Evolutionary conservation across 2,888 invertebrate species (phyloP).

Genomic region (Polia nebulosa): DNA sequence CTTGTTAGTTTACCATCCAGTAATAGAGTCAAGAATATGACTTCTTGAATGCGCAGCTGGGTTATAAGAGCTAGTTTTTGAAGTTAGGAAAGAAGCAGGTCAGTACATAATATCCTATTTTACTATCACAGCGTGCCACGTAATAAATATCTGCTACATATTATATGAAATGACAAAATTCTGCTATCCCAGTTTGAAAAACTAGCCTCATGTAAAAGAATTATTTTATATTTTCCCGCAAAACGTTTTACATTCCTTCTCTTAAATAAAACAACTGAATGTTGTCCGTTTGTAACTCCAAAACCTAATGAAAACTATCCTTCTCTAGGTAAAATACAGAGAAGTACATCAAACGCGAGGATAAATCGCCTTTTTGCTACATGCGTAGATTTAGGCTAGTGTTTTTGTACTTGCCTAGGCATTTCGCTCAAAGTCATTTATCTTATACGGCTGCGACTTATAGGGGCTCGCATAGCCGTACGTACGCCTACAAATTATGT

Average conservation of each 20-base stretch:
- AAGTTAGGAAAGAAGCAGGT: too few species aligned
- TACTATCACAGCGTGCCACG: too few species aligned
- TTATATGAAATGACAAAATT: too few species aligned
- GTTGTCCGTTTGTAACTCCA: slow-evolving; percentile 14
- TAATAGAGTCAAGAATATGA: too few species aligned
- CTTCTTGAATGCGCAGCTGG: too few species aligned
- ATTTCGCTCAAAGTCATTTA: slow-evolving; percentile 56
- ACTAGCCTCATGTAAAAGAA: too few species aligned
- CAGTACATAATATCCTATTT: too few species aligned
- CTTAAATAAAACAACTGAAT: background rate
- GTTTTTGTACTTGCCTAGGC: slow-evolving; percentile 62
- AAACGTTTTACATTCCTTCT: too few species aligned
- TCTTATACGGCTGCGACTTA: slow-evolving; percentile 57
- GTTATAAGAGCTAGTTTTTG: too few species aligned
- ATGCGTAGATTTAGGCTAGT: slow-evolving; percentile 47
- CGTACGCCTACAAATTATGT: slow-evolving; percentile 26
- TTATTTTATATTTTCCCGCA: too few species aligned
- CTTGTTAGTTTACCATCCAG: background rate
- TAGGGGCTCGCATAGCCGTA: slow-evolving; percentile 38
- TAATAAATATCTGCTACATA: too few species aligned
- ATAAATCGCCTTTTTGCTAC: slow-evolving; percentile 60
- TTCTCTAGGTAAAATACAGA: slow-evolving; percentile 32
- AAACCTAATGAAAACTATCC: slow-evolving; percentile 43
- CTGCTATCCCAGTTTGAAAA: too few species aligned
- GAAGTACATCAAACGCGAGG: slow-evolving; percentile 47